Percentiles rank a stretch among this genome's conserved stretches.
Conservation (phyloP, 2,113 vertebrate genomes). For the Phodopus roborovskii region DNA sequence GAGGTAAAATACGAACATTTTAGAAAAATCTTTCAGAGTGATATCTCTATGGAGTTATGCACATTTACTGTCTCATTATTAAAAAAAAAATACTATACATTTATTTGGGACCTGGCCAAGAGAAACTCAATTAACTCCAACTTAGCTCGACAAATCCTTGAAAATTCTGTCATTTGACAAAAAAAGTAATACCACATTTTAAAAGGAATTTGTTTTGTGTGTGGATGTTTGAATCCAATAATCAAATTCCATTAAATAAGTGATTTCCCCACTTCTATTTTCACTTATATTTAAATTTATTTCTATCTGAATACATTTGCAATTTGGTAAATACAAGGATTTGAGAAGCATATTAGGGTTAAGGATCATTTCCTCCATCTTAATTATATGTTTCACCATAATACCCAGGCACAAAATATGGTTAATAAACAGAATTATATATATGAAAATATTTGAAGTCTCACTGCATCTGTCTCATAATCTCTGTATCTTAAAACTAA, state of each 20-base stretch:
- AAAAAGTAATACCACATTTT: slow-evolving; percentile 29
- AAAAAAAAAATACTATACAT: slow-evolving; percentile 51
- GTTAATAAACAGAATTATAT: slow-evolving; percentile 67
- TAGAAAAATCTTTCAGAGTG: slow-evolving; percentile 45
- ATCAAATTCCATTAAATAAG: slow-evolving; percentile 19
- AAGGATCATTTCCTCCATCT: not conserved
- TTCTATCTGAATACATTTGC: not conserved
- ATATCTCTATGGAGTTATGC: slow-evolving; percentile 46
- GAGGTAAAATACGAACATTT: not conserved
- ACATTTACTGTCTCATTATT: slow-evolving; percentile 26
- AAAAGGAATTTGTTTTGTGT: slow-evolving; percentile 54
- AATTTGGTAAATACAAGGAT: not conserved
- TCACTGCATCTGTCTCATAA: slow-evolving; percentile 63
- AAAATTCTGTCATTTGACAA: slow-evolving; percentile 54
- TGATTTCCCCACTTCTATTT: not conserved
- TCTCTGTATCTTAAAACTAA: slow-evolving; percentile 59
- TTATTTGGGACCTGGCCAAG: slow-evolving; percentile 25
- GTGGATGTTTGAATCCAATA: slow-evolving; percentile 16
- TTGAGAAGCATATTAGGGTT: slow-evolving; percentile 7
- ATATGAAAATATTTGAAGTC: slow-evolving; percentile 60
- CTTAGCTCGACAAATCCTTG: slow-evolving; percentile 53
- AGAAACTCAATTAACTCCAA: slow-evolving; percentile 59
- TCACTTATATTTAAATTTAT: not conserved
- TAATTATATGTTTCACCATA: slow-evolving; percentile 11
- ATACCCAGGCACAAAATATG: slow-evolving; percentile 6